Base-by-base conservation (phyloP, 2,113 vertebrate genomes). In the Hirundichthys speculiger region DNA sequence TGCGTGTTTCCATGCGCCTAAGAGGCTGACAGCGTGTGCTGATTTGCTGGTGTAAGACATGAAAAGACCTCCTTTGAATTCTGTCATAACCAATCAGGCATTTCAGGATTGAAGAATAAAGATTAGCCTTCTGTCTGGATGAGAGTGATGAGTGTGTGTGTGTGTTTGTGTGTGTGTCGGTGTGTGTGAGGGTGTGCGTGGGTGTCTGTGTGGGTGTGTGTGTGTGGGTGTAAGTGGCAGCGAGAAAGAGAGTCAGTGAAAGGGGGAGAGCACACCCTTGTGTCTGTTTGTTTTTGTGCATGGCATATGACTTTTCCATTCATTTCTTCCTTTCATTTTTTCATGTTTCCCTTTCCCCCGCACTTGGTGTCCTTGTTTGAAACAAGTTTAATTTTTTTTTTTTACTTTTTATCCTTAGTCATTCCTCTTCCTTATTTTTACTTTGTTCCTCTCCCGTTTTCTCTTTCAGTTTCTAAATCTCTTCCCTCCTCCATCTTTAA, bases 51-150 rank as follows among this genome's bases (percentile, higher is more conserved):
- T 86, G 57, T 69, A 61, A 63, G 60, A 82, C 84, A 85, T 80
- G 40, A 84, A 82, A 81, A 75, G 67, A 71, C 66, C 74, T 85
- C 57, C 67, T 69, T 34, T 67, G 67, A 73, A 85, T 81, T 74
- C 72, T 84, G 82, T 89, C 80, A 83, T 64, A 80, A 75, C 73
- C 84, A 70, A 89, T 90, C 87, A 90, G 50, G 70, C 69, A 56
- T 69, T 85, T 76, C 12, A 59, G 67, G 78, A 63, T 69, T 77
- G 71, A 58, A 86, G 75, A 83, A 83, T 57, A 45, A 60, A 76
- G 75, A 72, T 83, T 73, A 64, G 48, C n/a, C 60, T 43, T 52
- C 20, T 50, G 69, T 60, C 2, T 50, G 12, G 38, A 50, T 6
- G 25, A 12, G 15, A 1, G 48, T 15, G n/a, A 27, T 40, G 59